Conservation (phyloP, 92 coral and sea anemone genomes). For the Porites cylindrica region DNA sequence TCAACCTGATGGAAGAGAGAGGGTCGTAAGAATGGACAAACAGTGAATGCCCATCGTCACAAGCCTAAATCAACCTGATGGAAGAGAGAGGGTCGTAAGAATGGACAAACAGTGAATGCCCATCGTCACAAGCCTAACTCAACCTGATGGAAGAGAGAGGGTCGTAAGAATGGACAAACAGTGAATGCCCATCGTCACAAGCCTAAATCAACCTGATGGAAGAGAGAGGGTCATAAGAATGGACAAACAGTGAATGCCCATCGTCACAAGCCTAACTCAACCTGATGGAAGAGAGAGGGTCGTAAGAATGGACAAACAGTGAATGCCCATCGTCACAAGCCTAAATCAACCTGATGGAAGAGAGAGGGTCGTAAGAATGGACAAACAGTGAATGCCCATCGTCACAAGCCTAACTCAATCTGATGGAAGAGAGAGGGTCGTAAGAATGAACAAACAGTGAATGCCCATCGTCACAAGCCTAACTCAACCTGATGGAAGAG, state of each 20-base stretch:
- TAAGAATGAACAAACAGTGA: conserved; percentile 16
- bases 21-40: conserved; percentile 17
- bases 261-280: conserved; percentile 23
- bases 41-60: conserved; percentile 25
- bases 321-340: conserved; percentile 29
- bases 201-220: conserved; percentile 37
- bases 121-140: conserved; percentile 46
- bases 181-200: conserved; percentile 41
- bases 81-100: conserved; percentile 5
- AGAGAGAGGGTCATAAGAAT: conserved; percentile 40
- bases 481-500: conserved; percentile 17
- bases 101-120: conserved; percentile 35
- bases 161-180: conserved; percentile 37
- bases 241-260: conserved; percentile 30
- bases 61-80: conserved; percentile 13
- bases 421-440: conserved; percentile 25
- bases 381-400: conserved; percentile 16
- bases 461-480: conserved; percentile 26
- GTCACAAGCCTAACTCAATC: conserved; percentile 37
- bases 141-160: conserved; percentile 43
- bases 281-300: conserved; percentile 11
- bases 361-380: conserved; percentile 28
- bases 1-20: background rate
- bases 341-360: conserved; percentile 15
- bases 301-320: conserved; percentile 2